Conservation (phyloP, 2,797 vertebrate genomes). For the Channallabes apus region DNA sequence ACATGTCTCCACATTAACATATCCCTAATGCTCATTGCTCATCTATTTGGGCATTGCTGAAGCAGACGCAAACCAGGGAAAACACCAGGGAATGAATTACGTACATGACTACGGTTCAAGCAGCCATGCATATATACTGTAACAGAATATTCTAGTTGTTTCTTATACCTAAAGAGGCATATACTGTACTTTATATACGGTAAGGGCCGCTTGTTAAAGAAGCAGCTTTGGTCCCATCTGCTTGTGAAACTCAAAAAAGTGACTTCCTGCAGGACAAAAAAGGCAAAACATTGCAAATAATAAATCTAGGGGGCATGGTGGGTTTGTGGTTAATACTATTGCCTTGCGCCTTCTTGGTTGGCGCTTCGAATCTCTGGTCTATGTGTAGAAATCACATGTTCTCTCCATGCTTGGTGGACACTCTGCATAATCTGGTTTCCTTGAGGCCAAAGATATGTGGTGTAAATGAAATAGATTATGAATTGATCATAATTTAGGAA, state of each 20-base stretch:
- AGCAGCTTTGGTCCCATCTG: constrained; percentile 33
- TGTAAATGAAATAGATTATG: too few relatives aligned
- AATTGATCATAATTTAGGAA: too few relatives aligned
- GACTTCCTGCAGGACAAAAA: background rate
- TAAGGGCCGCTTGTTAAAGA: constrained; percentile 42
- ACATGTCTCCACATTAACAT: constrained; percentile 44
- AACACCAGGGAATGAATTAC: constrained; percentile 14
- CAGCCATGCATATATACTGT: background rate
- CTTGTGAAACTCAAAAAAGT: constrained; percentile 17
- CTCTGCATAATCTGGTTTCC: too few relatives aligned
- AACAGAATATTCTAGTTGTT: background rate
- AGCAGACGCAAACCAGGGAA: background rate
- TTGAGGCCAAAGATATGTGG: too few relatives aligned
- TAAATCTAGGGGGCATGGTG: background rate
- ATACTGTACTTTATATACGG: constrained; percentile 19
- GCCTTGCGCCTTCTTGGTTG: too few relatives aligned
- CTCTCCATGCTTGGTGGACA: too few relatives aligned
- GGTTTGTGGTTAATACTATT: too few relatives aligned
- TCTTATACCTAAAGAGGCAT: constrained; percentile 10
- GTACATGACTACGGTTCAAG: background rate
- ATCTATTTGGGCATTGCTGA: constrained; percentile 23
- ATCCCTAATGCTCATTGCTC: constrained; percentile 32
- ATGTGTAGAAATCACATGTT: too few relatives aligned
- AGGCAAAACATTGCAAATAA: constrained; percentile 35
- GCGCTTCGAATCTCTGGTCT: too few relatives aligned